These are phyloP conservation scores for Chaunax sp. DNA, from an alignment of 2,797 vertebrate species.

Conservation along the genomic window DNA sequence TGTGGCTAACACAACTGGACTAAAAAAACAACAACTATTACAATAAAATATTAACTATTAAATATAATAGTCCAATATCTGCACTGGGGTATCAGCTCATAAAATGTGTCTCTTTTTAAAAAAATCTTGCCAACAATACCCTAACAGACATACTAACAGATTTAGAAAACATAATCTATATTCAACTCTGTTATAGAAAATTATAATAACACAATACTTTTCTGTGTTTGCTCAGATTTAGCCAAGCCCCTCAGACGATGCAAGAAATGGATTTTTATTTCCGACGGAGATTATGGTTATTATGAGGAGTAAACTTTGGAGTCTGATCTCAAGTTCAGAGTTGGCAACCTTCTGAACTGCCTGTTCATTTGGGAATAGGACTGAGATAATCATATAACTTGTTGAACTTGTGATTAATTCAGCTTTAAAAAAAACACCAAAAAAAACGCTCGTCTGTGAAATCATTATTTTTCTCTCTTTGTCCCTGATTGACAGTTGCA, in stretches of 20 bases:
- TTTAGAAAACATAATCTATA: background rate
- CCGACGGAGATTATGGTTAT: slow-evolving; percentile 35
- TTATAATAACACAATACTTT: background rate
- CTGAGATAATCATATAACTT: slow-evolving; percentile 37
- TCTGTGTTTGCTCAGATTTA: background rate
- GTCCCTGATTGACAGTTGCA: slow-evolving; percentile 23
- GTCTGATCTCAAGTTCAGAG: slow-evolving; percentile 32
- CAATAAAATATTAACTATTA: background rate
- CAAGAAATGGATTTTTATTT: slow-evolving; percentile 38
- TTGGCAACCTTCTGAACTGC: slow-evolving; percentile 46
- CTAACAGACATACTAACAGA: background rate
- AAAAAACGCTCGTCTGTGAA: background rate
- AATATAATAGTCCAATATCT: too few species aligned
- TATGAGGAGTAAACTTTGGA: slow-evolving; percentile 28
- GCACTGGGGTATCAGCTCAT: too few species aligned
- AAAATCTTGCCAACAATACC: background rate
- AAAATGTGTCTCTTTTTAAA: too few species aligned
- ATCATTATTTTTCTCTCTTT: slow-evolving; percentile 30
- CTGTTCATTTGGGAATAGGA: slow-evolving; percentile 34
- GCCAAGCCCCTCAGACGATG: background rate
- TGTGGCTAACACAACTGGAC: background rate
- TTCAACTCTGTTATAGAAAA: background rate
- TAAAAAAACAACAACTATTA: background rate
- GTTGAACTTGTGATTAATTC: slow-evolving; percentile 44
- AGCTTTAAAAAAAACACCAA: slow-evolving; percentile 29